Base-by-base conservation (phyloP, 2,797 vertebrate species). In the Valencia hispanica region DNA sequence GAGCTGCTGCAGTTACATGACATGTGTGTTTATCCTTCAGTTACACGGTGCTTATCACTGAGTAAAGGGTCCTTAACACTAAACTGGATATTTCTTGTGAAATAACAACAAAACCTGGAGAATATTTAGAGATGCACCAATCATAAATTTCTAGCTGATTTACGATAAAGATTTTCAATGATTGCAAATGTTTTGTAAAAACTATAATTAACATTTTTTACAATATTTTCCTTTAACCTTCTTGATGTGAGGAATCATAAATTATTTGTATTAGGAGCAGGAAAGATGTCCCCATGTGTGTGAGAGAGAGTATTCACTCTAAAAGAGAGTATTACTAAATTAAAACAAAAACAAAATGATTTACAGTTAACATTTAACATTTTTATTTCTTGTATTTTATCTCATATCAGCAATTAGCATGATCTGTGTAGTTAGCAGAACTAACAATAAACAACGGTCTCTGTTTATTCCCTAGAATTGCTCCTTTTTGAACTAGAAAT, bases 11-110 rank as follows among this genome's bases (percentile, higher is more conserved):
- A 66, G 34, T 63, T 41, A 50, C 47, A 47, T 69, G 59, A 63
- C 72, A 45, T 70, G 66, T 20, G 34, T 50, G 45, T 53, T 68
- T 30, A 61, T 75, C 59, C 51, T 75, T 72, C 51, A 68, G 30
- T 45, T 45, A 68, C 65, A 45, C 39, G 39, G 25, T 27, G 41
- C 65, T 68, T 68, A 68, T 45, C 65, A 45, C 65, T 27, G 41
- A 12, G 65, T 61, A 57, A 59, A 50, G 48, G 51, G 34, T 53
- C 32, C 47, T 53, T 79, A 10, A 45, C 65, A 68, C 65, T 27
- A 7, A 14, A 68, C 0, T 3, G 41, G 43, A 65, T 47, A 36
- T 78, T 17, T 45, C 76, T 20, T 50, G 55, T 48, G 41, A 59
- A 80, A 66, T 75, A 41, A 53, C 20, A 22, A 11, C 34, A 69